A percentile compares a stretch with the other conserved stretches of the same genome.
These are phyloP conservation scores for Vollenhovia emeryi DNA, from an alignment of 1,140 invertebrate genomes.

Conservation along the genomic window DNA sequence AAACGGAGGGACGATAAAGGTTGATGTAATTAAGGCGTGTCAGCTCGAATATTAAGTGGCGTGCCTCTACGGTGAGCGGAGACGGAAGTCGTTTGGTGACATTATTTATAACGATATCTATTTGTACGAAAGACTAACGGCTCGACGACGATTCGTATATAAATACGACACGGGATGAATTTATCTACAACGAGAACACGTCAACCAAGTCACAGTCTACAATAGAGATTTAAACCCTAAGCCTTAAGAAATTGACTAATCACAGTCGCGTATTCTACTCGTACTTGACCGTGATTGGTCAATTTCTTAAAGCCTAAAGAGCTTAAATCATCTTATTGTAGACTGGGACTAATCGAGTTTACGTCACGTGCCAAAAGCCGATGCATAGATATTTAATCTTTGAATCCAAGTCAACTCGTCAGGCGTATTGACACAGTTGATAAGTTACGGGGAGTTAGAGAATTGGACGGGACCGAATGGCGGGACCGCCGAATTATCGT, in stretches of 20 bases:
- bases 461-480: too few relatives aligned
- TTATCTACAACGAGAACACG: background rate
- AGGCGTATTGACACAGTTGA: background rate
- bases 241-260: too few relatives aligned
- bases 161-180: background rate
- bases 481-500: background rate
- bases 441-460: too few relatives aligned
- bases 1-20: conserved; percentile 54
- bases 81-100: conserved; percentile 62
- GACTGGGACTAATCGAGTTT: background rate
- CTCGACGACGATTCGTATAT: background rate
- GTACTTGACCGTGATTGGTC: too few relatives aligned
- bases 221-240: too few relatives aligned
- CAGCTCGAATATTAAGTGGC: conserved; percentile 64
- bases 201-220: too few relatives aligned
- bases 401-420: background rate
- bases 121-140: background rate
- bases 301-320: too few relatives aligned
- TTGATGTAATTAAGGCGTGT: conserved; percentile 71
- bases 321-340: too few relatives aligned
- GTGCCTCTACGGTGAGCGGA: conserved; percentile 31
- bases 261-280: too few relatives aligned
- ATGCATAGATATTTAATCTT: background rate
- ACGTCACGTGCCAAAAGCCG: background rate
- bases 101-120: conserved; percentile 62